Base-by-base conservation (phyloP, 2,888 invertebrate genomes). In the Pandemis heparana region DNA sequence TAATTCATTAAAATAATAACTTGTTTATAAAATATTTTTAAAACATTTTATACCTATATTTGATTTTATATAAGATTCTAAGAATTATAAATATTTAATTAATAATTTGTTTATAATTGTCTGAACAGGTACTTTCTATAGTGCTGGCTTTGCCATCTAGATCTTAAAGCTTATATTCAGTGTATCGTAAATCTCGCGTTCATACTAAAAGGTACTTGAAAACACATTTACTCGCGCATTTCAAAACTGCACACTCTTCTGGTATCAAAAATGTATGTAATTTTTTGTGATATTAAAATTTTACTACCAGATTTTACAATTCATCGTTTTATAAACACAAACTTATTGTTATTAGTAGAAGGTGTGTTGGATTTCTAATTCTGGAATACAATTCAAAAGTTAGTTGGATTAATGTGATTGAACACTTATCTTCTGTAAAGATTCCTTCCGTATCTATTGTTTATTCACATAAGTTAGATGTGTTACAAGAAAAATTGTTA, bases 71-170 rank as follows among this genome's bases (percentile, higher is more conserved):
- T n/a, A 18, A 46, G 43, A 71, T 59, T 64, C 56, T 70, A 70
- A 9, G n/a, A 51, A 41, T 46, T 68, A 60, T 56, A 51, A n/a
- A n/a, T 12, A 5, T 53, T 53, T 53, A 2, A 23, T 23, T 10
- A 56, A 23, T 23, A 10, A 23, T 56, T 23, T 5, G 18, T 12
- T 10, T 56, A 6, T 23, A 56, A 9, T 10, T 16, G 9, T 56
- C 23, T 56, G 12, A 56, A 56, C 56, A 56, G 56, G 60, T 62
- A 62, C 41, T 43, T 53, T 23, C 72, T 56, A 56, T 39, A 43
- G 72, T 72, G 72, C 72, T 56, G 67, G 67, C 72, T 72, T 72
- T 68, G 72, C 67, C 72, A 5, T 72, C 68, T 71, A 71, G 60
- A 12, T 56, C 23, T 48, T 48, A 48, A 5, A 48, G n/a, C n/a